These are phyloP conservation scores for Toxotes chatareus DNA, from an alignment of 2,113 vertebrate genomes.

Conservation along the genomic window DNA sequence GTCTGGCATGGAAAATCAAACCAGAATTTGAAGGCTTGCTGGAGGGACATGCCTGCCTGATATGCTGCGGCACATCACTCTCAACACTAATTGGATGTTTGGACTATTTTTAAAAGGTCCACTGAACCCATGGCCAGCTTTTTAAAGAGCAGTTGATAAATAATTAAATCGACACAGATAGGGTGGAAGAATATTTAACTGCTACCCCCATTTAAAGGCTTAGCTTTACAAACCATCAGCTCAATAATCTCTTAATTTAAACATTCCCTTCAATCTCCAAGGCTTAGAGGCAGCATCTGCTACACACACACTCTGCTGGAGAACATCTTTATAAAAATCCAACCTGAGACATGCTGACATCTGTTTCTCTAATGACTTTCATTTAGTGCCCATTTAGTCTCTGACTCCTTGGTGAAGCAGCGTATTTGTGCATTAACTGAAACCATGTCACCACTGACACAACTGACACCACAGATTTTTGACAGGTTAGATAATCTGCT, in stretches of 20 bases:
- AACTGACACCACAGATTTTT: background rate
- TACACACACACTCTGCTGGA: conserved; percentile 24
- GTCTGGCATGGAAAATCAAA: conserved; percentile 60
- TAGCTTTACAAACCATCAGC: conserved; percentile 65
- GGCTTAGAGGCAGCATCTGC: conserved; percentile 74
- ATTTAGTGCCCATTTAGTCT: conserved; percentile 55
- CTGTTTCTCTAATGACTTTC: conserved; percentile 71
- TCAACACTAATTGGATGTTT: conserved; percentile 70
- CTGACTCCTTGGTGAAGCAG: conserved; percentile 19
- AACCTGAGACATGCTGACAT: conserved; percentile 76
- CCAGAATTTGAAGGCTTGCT: conserved; percentile 61
- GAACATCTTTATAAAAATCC: conserved; percentile 61
- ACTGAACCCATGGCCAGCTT: conserved; percentile 43
- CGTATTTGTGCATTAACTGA: conserved; percentile 26
- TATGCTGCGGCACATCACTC: conserved; percentile 51
- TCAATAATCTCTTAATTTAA: conserved; percentile 79
- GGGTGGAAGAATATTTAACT: conserved; percentile 69
- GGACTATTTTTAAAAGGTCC: conserved; percentile 70
- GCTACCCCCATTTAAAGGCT: conserved; percentile 70
- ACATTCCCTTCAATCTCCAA: conserved; percentile 57
- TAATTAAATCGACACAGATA: conserved; percentile 77
- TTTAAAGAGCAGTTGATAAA: conserved; percentile 68
- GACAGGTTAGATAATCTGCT: conserved; percentile 15
- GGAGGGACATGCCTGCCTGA: conserved; percentile 53
- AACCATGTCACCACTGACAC: conserved; percentile 16